These are phyloP conservation scores for Strigamia maritima DNA, from an alignment of 2,888 invertebrate genomes.

Conservation along the genomic window DNA sequence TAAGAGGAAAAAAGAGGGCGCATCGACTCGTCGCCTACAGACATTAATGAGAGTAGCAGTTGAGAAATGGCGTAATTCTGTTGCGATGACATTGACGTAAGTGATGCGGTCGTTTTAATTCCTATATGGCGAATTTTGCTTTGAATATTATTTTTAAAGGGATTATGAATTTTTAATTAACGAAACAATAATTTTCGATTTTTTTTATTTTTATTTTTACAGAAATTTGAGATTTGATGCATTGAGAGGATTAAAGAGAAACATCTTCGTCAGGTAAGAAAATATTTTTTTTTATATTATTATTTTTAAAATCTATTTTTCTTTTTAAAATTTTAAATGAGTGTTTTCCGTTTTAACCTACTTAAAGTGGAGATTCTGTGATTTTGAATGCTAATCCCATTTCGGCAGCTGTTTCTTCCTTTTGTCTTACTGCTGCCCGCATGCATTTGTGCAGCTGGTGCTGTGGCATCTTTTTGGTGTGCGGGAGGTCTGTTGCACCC, in stretches of 20 bases:
- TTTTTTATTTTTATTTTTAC: background rate
- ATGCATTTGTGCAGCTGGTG: slow-evolving; percentile 5
- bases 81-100: background rate
- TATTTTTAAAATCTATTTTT: background rate
- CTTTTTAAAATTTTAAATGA: background rate
- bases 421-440: background rate
- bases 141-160: background rate
- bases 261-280: background rate
- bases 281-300: background rate
- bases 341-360: background rate
- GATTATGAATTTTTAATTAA: background rate
- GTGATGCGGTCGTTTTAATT: background rate
- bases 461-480: slow-evolving; percentile 22
- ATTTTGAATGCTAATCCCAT: background rate
- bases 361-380: background rate
- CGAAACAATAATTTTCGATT: background rate
- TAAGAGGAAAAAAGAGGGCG: background rate
- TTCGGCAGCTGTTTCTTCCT: slow-evolving; percentile 9
- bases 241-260: no score
- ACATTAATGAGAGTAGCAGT: background rate
- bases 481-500: slow-evolving; percentile 30
- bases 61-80: background rate
- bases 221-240: background rate
- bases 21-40: background rate
- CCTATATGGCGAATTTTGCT: background rate